phyloP scores from a whole-genome alignment of 2,888 invertebrate species.

The Megamerina dolium region DNA sequence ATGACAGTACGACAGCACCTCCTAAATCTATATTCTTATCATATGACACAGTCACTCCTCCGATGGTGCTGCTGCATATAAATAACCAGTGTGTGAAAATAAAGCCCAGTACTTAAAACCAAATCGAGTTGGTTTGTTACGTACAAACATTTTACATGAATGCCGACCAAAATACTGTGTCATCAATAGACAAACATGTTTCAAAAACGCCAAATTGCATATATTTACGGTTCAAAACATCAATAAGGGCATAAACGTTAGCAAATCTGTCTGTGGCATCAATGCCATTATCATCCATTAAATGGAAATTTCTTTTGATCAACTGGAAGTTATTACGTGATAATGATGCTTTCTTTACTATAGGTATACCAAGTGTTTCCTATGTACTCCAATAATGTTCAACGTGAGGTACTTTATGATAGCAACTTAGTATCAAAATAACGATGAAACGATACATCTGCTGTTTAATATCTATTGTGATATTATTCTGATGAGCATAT shows the following conservation, averaged over 20 bases:
- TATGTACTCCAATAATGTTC: conserved; percentile 1
- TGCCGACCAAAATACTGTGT: conserved; percentile 9
- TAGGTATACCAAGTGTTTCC: background rate
- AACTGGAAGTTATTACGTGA: conserved; percentile 1
- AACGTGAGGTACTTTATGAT: too few species aligned
- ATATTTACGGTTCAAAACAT: conserved; percentile 2
- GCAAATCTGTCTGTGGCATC: background rate
- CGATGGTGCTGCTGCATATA: background rate
- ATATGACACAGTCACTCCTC: background rate
- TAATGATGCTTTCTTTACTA: too few species aligned
- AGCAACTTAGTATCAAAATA: too few species aligned
- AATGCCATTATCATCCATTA: background rate
- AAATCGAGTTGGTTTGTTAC: conserved; percentile 3
- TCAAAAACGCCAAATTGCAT: conserved; percentile 9
- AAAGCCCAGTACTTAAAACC: conserved; percentile 9
- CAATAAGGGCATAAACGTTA: conserved; percentile 2
- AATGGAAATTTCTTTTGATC: conserved; percentile 1
- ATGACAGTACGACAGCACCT: background rate
- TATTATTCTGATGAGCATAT: too few species aligned
- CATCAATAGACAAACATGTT: conserved; percentile 6
- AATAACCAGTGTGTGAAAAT: conserved; percentile 4
- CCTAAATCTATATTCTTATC: conserved; percentile 1
- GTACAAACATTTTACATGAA: conserved; percentile 10
- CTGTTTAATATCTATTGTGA: too few species aligned
- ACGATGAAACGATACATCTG: too few species aligned